Percentiles rank a stretch among this genome's conserved stretches.
Conservation (phyloP, 2,113 vertebrate genomes). For the Procavia capensis region DNA sequence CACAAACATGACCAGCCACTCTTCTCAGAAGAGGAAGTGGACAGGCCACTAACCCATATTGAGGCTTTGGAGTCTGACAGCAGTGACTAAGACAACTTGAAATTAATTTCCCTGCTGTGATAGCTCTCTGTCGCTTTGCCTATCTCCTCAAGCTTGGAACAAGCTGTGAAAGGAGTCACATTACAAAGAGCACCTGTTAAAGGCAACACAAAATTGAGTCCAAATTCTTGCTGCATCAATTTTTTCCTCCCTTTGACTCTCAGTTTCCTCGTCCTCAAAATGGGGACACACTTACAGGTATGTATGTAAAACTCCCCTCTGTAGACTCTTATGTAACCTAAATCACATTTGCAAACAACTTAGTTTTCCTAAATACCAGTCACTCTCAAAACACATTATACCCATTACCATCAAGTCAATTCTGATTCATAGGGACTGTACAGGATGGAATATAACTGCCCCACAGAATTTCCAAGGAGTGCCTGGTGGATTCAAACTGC, state of each 20-base stretch:
- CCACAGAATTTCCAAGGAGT: too few species aligned
- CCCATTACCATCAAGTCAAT: too few species aligned
- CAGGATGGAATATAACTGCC: too few species aligned
- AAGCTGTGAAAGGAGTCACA: background rate
- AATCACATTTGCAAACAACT: background rate
- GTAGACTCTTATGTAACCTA: background rate
- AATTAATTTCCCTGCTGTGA: conserved; percentile 51
- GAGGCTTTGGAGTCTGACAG: conserved; percentile 20
- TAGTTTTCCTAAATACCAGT: background rate
- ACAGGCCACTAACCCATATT: conserved; percentile 49
- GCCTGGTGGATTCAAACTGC: too few species aligned
- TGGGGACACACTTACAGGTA: background rate
- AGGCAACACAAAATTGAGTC: background rate
- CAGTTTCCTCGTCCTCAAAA: background rate
- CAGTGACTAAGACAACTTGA: conserved; percentile 31
- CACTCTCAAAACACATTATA: background rate
- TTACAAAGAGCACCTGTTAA: background rate
- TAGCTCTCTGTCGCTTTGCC: background rate
- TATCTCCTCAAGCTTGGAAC: background rate
- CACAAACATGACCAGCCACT: background rate
- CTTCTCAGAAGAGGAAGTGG: conserved; percentile 31
- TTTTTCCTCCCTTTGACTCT: background rate
- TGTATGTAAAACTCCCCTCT: background rate
- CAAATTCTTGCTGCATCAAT: background rate
- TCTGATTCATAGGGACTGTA: too few species aligned